Evolutionary conservation across 2,888 invertebrate species (phyloP), one percentile per base, ranked within the genome.

Genomic region (Aphidoletes aphidimyza): DNA sequence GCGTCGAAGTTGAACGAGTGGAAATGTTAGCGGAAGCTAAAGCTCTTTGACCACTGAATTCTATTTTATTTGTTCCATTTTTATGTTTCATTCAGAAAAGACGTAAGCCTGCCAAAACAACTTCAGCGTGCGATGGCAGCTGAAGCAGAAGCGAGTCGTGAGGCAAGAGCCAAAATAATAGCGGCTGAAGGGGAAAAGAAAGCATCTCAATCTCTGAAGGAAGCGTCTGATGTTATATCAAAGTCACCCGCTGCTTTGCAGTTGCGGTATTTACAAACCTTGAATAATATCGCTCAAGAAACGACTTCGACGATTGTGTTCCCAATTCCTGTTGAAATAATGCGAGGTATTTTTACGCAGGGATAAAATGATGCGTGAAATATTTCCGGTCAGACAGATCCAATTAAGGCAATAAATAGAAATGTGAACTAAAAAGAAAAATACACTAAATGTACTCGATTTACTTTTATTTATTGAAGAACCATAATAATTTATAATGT

Each of bases 21-120:
- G 98, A 98, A 93, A 97, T 98, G 96, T 96, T 91, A 93, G 93
- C n/a, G n/a, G n/a, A n/a, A n/a, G n/a, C n/a, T n/a, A n/a, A n/a
- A n/a, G n/a, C n/a, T n/a, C n/a, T n/a, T n/a, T n/a, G n/a, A n/a
- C n/a, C n/a, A 42, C 14, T 14, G 42, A 42, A 42, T 14, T 9
- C 42, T 6, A 9, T 14, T 9, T 42, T 14, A 42, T 9, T 42
- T 14, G 42, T 42, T 42, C 42, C 17, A 8, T 42, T 81, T 59
- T 17, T 45, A 36, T 49, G 83, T 47, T 54, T 22, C 34, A 19
- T 54, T 34, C 14, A 94, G 94, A 87, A 95, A 95, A 90, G 95
- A 95, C 88, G 95, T 95, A 14, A 93, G 95, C 86, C 90, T 95
- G 86, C 95, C 95, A 0, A 92, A 93, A 47, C 94, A 95, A 86